Conservation (phyloP, 2,113 vertebrate species). For the Anguilla rostrata region DNA sequence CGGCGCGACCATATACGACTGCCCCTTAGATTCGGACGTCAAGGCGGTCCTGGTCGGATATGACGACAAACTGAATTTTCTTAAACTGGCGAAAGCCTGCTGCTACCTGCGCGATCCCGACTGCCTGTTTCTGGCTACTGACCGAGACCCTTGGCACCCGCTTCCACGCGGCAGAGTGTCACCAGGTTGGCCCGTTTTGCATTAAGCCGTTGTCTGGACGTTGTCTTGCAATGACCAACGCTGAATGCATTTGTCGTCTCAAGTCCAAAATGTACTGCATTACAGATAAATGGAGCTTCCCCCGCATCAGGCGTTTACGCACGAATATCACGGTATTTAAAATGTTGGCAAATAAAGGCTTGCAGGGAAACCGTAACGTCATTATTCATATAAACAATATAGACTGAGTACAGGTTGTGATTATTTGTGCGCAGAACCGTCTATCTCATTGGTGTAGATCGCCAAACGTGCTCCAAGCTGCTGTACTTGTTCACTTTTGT, state of each 20-base stretch:
- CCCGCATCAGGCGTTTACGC: no score
- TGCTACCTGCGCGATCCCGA: slow-evolving; percentile 81
- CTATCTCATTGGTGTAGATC: not conserved
- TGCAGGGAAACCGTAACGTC: not conserved
- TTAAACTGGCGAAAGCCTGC: slow-evolving; percentile 84
- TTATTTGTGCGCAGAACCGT: not conserved
- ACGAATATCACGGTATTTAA: not conserved
- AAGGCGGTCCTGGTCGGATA: slow-evolving; percentile 88
- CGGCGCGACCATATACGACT: slow-evolving; percentile 64
- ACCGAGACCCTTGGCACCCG: slow-evolving; percentile 89
- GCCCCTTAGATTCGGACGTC: slow-evolving; percentile 68
- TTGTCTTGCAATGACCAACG: not conserved
- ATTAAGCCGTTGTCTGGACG: not conserved
- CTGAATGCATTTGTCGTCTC: not conserved
- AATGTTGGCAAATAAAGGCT: not conserved
- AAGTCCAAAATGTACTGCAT: not conserved
- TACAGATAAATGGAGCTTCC: not conserved
- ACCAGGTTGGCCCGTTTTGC: slow-evolving; percentile 70
- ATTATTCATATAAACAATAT: not conserved
- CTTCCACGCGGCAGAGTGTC: slow-evolving; percentile 81
- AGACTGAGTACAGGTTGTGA: not conserved
- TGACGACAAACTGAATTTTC: slow-evolving; percentile 84
- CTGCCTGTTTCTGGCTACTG: slow-evolving; percentile 87
- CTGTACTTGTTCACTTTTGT: no score
- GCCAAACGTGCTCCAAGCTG: no score